Evolutionary conservation across 1,140 invertebrate species (phyloP).

Genomic region (Arctopsyche grandis): DNA sequence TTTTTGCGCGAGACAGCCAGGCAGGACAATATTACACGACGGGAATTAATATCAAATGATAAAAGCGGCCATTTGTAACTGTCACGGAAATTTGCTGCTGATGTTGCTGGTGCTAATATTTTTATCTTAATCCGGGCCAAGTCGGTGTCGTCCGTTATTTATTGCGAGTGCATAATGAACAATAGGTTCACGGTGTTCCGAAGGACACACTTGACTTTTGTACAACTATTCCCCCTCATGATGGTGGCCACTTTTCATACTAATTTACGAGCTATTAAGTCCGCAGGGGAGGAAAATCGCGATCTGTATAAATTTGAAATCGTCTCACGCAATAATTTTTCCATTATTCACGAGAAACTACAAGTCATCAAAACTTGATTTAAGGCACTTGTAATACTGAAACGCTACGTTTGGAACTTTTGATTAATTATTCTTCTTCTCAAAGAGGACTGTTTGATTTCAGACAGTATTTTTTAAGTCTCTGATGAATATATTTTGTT

Average conservation of each 20-base stretch:
- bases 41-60: conserved; percentile 45
- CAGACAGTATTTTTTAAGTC: too few relatives aligned
- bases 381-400: too few relatives aligned
- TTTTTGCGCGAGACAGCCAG: conserved; percentile 24
- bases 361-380: too few relatives aligned
- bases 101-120: conserved; percentile 46
- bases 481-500: too few relatives aligned
- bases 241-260: neutral
- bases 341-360: too few relatives aligned
- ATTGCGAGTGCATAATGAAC: conserved; percentile 45
- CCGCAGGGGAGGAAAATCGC: neutral
- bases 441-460: too few relatives aligned
- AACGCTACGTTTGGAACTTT: too few relatives aligned
- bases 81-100: conserved; percentile 44
- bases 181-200: neutral
- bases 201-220: neutral
- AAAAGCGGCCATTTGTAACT: conserved; percentile 46
- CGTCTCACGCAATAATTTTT: too few relatives aligned
- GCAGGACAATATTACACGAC: conserved; percentile 45
- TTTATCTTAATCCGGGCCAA: conserved; percentile 45
- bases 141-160: conserved; percentile 39
- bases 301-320: too few relatives aligned
- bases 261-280: neutral
- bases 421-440: too few relatives aligned
- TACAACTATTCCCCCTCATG: neutral